A percentile compares a stretch with the other conserved stretches of the same genome.
These are phyloP conservation scores for Xestia ashworthii DNA, from an alignment of 2,888 invertebrate genomes.

Conservation along the genomic window DNA sequence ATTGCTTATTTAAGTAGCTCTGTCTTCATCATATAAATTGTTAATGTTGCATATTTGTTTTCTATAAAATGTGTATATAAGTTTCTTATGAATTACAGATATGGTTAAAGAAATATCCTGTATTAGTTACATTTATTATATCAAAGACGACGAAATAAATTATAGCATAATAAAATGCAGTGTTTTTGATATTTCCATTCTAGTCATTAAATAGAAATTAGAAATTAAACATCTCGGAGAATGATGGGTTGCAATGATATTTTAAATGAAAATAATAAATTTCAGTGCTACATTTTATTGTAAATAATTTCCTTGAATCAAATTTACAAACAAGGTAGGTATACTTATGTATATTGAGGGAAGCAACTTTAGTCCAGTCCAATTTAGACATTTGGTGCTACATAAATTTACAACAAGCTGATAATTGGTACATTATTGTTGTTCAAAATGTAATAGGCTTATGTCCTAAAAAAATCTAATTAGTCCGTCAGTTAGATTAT, in stretches of 20 bases:
- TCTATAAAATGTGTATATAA: slow-evolving; percentile 29
- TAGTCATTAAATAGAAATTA: background rate
- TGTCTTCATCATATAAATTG: slow-evolving; percentile 49
- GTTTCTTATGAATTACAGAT: slow-evolving; percentile 42
- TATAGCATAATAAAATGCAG: slow-evolving; percentile 52
- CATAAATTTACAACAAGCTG: too few species aligned
- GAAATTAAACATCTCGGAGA: slow-evolving; percentile 1
- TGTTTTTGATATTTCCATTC: slow-evolving; percentile 18
- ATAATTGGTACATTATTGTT: too few species aligned
- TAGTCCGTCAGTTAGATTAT: too few species aligned
- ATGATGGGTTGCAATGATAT: background rate
- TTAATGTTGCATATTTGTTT: slow-evolving; percentile 54
- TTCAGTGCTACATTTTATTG: slow-evolving; percentile 4
- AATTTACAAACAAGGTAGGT: background rate
- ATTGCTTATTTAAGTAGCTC: slow-evolving; percentile 64
- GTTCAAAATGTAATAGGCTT: too few species aligned
- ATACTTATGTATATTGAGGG: background rate
- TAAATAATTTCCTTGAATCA: slow-evolving; percentile 12
- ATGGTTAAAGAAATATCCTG: slow-evolving; percentile 54
- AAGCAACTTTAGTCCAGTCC: background rate
- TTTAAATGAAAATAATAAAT: slow-evolving; percentile 1
- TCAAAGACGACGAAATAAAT: slow-evolving; percentile 59
- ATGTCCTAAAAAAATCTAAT: too few species aligned
- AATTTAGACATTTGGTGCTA: too few species aligned
- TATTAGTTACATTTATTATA: slow-evolving; percentile 58